Percentiles rank a stretch among this genome's conserved stretches.
These are phyloP conservation scores for Salmo trutta DNA, from an alignment of 2,797 vertebrate genomes.

Conservation along the genomic window DNA sequence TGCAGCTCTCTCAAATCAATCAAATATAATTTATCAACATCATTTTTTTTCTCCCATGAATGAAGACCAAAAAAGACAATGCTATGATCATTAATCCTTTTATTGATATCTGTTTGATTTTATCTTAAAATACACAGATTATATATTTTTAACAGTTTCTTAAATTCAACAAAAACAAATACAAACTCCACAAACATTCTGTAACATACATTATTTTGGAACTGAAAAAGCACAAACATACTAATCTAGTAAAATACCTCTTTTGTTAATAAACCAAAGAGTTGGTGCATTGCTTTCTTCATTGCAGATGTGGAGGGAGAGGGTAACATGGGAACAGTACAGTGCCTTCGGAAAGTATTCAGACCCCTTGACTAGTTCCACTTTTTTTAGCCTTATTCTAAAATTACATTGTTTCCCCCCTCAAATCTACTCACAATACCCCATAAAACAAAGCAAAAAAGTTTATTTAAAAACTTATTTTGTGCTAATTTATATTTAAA, in stretches of 20 bases:
- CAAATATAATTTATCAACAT: no score
- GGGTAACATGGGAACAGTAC: constrained; percentile 47
- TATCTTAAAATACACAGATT: constrained; percentile 60
- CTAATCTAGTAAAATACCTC: constrained; percentile 57
- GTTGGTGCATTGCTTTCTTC: constrained; percentile 46
- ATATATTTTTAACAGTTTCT: constrained; percentile 59
- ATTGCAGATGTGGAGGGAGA: constrained; percentile 40
- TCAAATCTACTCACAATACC: no score
- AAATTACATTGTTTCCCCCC: no score
- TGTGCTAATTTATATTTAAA: background rate
- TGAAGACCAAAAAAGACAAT: background rate
- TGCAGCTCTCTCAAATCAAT: background rate
- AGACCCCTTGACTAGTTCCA: no score
- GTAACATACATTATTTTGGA: constrained; percentile 59
- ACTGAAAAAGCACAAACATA: constrained; percentile 60
- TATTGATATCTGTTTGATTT: constrained; percentile 58
- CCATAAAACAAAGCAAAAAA: no score
- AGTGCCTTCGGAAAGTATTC: no score
- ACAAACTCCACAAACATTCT: constrained; percentile 76
- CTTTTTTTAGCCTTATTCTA: no score
- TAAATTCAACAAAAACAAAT: constrained; percentile 74
- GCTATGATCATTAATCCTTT: constrained; percentile 59
- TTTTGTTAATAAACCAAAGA: constrained; percentile 58
- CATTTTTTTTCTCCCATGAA: background rate
- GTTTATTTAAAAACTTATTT: no score